Evolutionary conservation across 2,888 invertebrate species (phyloP).

Genomic region (Achlya flavicornis): DNA sequence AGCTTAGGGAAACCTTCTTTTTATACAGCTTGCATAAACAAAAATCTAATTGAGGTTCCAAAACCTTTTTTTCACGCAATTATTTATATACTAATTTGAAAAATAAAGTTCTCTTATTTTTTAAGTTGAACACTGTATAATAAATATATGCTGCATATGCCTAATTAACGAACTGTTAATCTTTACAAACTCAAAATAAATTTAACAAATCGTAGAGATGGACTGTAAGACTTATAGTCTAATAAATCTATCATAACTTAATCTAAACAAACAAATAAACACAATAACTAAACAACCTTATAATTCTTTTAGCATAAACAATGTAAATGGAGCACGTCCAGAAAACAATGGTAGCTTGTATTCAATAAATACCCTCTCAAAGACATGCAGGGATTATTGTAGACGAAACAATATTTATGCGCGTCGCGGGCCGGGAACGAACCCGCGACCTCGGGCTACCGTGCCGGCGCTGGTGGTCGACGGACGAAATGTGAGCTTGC

Average conservation of each 20-base stretch:
- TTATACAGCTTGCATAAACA: neutral
- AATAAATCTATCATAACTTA: too few relatives aligned
- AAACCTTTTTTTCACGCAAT: too few relatives aligned
- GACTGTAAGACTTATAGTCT: too few relatives aligned
- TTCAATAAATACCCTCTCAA: slow-evolving; percentile 68
- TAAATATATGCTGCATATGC: too few relatives aligned
- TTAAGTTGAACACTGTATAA: too few relatives aligned
- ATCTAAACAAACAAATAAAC: neutral
- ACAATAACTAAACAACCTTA: slow-evolving; percentile 6
- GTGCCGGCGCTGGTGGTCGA: slow-evolving; percentile 70
- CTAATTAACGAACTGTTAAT: too few relatives aligned
- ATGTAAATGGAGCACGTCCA: slow-evolving; percentile 35
- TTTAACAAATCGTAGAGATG: too few relatives aligned
- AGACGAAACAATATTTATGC: slow-evolving; percentile 73
- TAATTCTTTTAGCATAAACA: slow-evolving; percentile 15
- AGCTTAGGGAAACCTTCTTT: neutral
- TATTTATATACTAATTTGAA: neutral
- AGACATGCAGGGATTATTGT: slow-evolving; percentile 63
- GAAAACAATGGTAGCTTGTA: slow-evolving; percentile 63
- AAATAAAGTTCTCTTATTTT: neutral
- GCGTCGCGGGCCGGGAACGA: slow-evolving; percentile 50
- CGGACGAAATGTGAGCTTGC: slow-evolving; percentile 11
- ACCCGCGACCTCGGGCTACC: slow-evolving; percentile 74
- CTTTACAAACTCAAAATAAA: too few relatives aligned
- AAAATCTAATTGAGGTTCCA: neutral